Conservation (phyloP, 1,140 invertebrate species). For the Philotrypesis tridentata region DNA sequence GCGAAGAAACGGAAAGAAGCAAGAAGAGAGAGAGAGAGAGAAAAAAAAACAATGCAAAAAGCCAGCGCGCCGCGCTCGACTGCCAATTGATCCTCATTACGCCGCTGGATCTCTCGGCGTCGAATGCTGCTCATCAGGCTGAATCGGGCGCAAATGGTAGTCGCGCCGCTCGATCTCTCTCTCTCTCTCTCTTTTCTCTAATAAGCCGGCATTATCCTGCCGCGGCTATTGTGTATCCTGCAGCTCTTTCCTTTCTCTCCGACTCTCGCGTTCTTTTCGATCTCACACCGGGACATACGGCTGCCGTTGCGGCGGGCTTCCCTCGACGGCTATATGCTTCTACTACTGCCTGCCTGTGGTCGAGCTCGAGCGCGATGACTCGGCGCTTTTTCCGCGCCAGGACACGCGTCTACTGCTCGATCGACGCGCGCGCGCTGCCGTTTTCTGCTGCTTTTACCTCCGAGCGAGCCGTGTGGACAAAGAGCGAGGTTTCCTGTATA, state of each 20-base stretch:
- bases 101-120: neutral
- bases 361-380: slow-evolving; percentile 25
- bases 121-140: slow-evolving; percentile 51
- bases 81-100: slow-evolving; percentile 19
- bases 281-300: neutral
- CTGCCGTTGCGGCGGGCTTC: slow-evolving; percentile 3
- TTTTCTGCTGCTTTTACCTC: slow-evolving; percentile 12
- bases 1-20: no score
- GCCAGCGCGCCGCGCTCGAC: neutral
- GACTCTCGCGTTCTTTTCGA: slow-evolving; percentile 16
- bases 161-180: neutral
- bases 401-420: slow-evolving; percentile 17
- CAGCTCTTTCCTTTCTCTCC: neutral
- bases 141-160: slow-evolving; percentile 52
- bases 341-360: no score
- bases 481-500: neutral
- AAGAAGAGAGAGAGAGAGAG: neutral
- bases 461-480: no score
- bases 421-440: neutral
- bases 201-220: slow-evolving; percentile 50
- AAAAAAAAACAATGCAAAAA: neutral
- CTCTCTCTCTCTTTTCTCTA: slow-evolving; percentile 11
- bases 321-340: neutral
- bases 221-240: neutral
- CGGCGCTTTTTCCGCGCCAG: slow-evolving; percentile 8